Evolutionary conservation across 2,888 invertebrate genomes (phyloP), one percentile per base, ranked within the genome.

Genomic region (Steinernema scapterisci): DNA sequence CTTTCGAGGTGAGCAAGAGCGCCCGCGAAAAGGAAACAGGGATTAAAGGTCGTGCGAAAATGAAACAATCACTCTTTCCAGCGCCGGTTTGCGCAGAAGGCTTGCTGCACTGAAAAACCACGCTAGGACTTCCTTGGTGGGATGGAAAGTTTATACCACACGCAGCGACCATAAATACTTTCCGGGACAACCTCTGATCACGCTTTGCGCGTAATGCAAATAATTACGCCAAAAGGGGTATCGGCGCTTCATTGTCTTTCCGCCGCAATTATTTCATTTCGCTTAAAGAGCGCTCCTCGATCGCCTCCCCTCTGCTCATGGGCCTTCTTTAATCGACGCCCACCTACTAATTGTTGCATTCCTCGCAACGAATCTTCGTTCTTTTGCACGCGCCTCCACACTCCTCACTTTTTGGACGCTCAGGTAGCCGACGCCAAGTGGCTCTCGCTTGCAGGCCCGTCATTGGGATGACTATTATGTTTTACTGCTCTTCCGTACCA

Each of bases 161-260:
- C 38, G 38, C 38, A 6, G 52, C 21, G 21, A 1, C 52, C 7
- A 21, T 52, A 63, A 63, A 27, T 16, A 13, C 63, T 63, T 27
- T 31, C 63, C 27, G 27, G 63, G 63, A 63, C 63, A 31, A 63
- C 63, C 27, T 16, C 27, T 38, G 16, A 48, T 48, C 48, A 27
- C 63, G 63, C 31, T 63, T 63, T 31, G n/a, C 25, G 63, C 38
- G 27, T 25, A 63, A 11, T 63, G 63, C 63, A 31, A 63, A 63
- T 63, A 63, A 63, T 63, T 63, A 63, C 63, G 63, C 63, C 3
- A 13, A 19, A 16, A 63, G 63, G 38, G 27, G 27, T 63, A 63
- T 16, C 63, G 63, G 27, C 25, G 27, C 27, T 63, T 63, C 63
- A 63, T 63, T 63, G 63, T 63, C 63, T 63, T 27, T 31, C 27